Evolutionary conservation across 2,888 invertebrate genomes (phyloP).

Genomic region (Volucella zonaria): DNA sequence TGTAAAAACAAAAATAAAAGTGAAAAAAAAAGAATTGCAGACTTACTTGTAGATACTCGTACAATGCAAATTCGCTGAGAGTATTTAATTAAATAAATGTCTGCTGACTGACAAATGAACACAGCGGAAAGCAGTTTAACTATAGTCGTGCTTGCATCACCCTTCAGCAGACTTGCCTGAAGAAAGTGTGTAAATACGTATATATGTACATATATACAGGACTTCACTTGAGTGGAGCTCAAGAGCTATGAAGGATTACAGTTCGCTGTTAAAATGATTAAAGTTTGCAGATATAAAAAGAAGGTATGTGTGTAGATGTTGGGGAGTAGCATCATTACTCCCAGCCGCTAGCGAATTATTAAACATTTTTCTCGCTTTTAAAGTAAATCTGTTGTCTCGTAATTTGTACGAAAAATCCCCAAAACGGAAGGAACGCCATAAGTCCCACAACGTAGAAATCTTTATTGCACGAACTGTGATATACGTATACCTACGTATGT

Average conservation of each 20-base stretch:
- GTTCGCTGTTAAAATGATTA: constrained; percentile 25
- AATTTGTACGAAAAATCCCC: constrained; percentile 18
- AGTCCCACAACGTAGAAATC: constrained; percentile 36
- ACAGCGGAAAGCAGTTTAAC: constrained; percentile 43
- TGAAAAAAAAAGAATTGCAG: not conserved
- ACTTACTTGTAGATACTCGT: not conserved
- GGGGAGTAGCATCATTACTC: no score
- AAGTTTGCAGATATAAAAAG: not conserved
- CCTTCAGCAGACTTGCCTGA: not conserved
- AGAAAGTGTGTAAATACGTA: not conserved
- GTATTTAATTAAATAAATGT: constrained; percentile 65
- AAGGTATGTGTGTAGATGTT: not conserved
- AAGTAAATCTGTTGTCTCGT: constrained; percentile 37
- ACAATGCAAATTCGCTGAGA: constrained; percentile 25
- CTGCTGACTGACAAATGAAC: constrained; percentile 60
- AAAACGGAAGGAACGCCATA: not conserved
- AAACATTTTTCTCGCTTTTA: constrained; percentile 17
- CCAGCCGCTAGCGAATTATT: constrained; percentile 23
- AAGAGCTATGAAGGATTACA: constrained; percentile 45
- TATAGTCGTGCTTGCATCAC: not conserved
- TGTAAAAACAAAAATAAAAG: constrained; percentile 3
- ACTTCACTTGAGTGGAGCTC: constrained; percentile 35
- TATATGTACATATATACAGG: not conserved
- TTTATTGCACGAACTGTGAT: not conserved
- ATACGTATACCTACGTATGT: not conserved